These are phyloP conservation scores for Gymnodraco acuticeps DNA, from an alignment of 2,797 vertebrate species.

Conservation along the genomic window DNA sequence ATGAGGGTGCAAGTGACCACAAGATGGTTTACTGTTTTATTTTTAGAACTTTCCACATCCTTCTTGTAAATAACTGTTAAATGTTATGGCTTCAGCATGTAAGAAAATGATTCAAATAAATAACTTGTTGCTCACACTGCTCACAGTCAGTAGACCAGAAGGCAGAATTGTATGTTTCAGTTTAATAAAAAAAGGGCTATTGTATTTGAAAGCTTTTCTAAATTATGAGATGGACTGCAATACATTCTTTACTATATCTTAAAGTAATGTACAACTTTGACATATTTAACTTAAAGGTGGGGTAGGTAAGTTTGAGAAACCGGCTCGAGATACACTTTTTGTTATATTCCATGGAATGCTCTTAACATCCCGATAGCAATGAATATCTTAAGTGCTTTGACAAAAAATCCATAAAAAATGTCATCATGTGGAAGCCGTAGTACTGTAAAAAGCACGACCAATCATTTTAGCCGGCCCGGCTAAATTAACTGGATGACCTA, in stretches of 20 bases:
- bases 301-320: no score
- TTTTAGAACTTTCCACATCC: not conserved
- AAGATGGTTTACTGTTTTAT: not conserved
- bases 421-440: no score
- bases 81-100: not conserved
- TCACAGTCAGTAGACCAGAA: not conserved
- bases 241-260: not conserved
- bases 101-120: not conserved
- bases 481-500: no score
- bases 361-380: no score
- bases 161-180: not conserved
- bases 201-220: not conserved
- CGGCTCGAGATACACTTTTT: no score
- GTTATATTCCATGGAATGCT: no score
- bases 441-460: no score
- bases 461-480: no score
- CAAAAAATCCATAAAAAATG: no score
- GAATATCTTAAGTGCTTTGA: no score
- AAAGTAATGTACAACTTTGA: no score
- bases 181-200: not conserved
- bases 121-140: not conserved
- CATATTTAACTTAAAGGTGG: not conserved
- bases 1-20: not conserved
- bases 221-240: not conserved
- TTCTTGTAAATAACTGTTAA: not conserved